phyloP scores from a whole-genome alignment of 2,113 vertebrate genomes.

The Notechis scutatus region DNA sequence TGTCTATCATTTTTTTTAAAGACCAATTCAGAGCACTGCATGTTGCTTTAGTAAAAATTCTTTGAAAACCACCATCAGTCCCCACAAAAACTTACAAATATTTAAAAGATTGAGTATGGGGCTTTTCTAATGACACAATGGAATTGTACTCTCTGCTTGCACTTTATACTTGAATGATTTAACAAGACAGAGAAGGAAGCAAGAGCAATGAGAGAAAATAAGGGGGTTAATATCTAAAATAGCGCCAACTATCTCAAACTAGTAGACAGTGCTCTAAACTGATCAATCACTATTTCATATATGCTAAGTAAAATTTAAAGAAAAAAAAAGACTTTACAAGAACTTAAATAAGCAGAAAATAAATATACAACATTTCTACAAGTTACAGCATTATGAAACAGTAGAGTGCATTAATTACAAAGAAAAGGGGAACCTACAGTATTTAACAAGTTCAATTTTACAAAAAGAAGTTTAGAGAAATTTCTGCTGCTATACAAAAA shows the following conservation, averaged over 20 bases:
- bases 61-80: not conserved
- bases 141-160: not conserved
- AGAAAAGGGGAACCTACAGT: slow-evolving; percentile 64
- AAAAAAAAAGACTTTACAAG: slow-evolving; percentile 59
- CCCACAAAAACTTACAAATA: not conserved
- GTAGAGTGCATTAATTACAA: slow-evolving; percentile 75
- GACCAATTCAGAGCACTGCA: slow-evolving; percentile 13
- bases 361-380: slow-evolving; percentile 78
- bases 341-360: slow-evolving; percentile 82
- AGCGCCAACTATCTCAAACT: slow-evolving; percentile 6
- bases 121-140: not conserved
- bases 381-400: slow-evolving; percentile 78
- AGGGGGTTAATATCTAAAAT: not conserved
- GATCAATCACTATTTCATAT: slow-evolving; percentile 36
- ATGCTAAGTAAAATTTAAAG: slow-evolving; percentile 17
- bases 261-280: slow-evolving; percentile 31
- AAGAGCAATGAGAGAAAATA: not conserved
- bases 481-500: slow-evolving; percentile 70
- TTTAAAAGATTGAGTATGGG: not conserved
- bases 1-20: not conserved
- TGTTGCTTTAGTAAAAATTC: not conserved
- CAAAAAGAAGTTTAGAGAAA: slow-evolving; percentile 62
- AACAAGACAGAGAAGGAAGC: not conserved
- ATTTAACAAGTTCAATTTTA: slow-evolving; percentile 66
- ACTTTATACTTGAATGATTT: not conserved